Evolutionary conservation across 2,888 invertebrate genomes (phyloP).

Genomic region (Orchesella flavescens): DNA sequence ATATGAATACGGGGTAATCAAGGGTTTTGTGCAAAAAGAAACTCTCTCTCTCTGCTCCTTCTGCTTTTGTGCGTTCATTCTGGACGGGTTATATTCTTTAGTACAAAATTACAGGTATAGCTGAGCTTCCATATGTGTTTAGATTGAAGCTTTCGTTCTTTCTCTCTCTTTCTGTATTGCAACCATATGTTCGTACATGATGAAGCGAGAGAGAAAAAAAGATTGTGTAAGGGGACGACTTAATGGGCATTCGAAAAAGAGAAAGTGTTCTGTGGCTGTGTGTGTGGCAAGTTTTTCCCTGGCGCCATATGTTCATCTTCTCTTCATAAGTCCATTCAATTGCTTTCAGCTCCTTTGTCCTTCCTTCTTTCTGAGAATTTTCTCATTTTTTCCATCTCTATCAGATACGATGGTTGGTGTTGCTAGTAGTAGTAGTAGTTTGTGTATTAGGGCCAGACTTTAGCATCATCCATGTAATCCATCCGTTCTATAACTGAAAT

Average conservation of each 20-base stretch:
- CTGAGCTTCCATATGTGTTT: too few species aligned
- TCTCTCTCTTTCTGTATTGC: too few species aligned
- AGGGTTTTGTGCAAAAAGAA: conserved; percentile 1
- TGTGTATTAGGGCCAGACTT: too few species aligned
- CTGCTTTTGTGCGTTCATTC: too few species aligned
- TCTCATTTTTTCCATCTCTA: background rate
- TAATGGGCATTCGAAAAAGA: conserved; percentile 58
- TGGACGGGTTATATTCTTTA: too few species aligned
- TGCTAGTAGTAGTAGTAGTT: too few species aligned
- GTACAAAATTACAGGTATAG: too few species aligned
- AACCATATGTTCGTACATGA: too few species aligned
- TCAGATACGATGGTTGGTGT: too few species aligned
- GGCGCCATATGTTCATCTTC: conserved; percentile 64
- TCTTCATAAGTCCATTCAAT: conserved; percentile 58
- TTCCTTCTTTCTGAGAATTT: conserved; percentile 41
- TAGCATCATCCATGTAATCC: too few species aligned
- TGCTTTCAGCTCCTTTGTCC: conserved; percentile 53
- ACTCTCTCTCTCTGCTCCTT: too few species aligned
- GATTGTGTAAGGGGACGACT: conserved; percentile 46
- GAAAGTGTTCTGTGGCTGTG: conserved; percentile 48
- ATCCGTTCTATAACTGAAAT: too few species aligned
- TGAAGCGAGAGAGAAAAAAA: background rate
- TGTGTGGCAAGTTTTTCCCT: conserved; percentile 53
- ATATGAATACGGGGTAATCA: conserved; percentile 49
- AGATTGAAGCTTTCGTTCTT: background rate